These are phyloP conservation scores for Anoplolepis gracilipes DNA, from an alignment of 1,140 invertebrate species.

Conservation along the genomic window DNA sequence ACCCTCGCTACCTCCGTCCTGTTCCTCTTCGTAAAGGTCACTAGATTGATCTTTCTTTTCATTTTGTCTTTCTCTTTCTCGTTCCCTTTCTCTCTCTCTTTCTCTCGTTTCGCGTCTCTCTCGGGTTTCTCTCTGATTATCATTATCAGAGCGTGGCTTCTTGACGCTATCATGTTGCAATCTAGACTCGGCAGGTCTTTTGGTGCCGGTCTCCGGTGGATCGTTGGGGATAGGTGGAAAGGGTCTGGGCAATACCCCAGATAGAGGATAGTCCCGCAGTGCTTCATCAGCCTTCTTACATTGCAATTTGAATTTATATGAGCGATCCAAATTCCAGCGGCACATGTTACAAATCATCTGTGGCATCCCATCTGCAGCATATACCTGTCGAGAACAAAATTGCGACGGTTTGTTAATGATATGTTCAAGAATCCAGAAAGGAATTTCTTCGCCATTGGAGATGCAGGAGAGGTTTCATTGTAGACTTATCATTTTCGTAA, in stretches of 20 bases:
- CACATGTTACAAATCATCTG: conserved; percentile 89
- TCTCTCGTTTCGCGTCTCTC: conserved; percentile 72
- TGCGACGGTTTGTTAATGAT: neutral
- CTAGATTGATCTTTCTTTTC: conserved; percentile 73
- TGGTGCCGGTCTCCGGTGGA: conserved; percentile 68
- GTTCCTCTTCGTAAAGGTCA: conserved; percentile 84
- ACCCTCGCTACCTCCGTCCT: conserved; percentile 84
- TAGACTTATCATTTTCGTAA: neutral
- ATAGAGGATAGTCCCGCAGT: conserved; percentile 88
- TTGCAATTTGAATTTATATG: conserved; percentile 91
- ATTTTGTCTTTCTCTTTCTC: conserved; percentile 74
- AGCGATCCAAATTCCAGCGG: conserved; percentile 88
- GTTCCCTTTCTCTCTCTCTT: conserved; percentile 72
- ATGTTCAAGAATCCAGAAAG: conserved; percentile 11
- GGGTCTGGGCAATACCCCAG: conserved; percentile 87
- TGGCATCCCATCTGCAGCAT: conserved; percentile 91
- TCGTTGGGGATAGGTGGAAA: conserved; percentile 81
- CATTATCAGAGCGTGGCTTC: conserved; percentile 81
- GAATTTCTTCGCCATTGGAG: neutral
- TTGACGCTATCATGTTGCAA: conserved; percentile 73
- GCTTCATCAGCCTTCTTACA: conserved; percentile 91
- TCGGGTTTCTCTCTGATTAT: conserved; percentile 61
- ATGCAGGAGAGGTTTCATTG: conserved; percentile 10
- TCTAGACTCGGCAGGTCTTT: conserved; percentile 77
- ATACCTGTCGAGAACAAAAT: conserved; percentile 86